A percentile compares a stretch with the other conserved stretches of the same genome.
These are phyloP conservation scores for Napeogenes inachia DNA, from an alignment of 2,888 invertebrate species.

Conservation along the genomic window DNA sequence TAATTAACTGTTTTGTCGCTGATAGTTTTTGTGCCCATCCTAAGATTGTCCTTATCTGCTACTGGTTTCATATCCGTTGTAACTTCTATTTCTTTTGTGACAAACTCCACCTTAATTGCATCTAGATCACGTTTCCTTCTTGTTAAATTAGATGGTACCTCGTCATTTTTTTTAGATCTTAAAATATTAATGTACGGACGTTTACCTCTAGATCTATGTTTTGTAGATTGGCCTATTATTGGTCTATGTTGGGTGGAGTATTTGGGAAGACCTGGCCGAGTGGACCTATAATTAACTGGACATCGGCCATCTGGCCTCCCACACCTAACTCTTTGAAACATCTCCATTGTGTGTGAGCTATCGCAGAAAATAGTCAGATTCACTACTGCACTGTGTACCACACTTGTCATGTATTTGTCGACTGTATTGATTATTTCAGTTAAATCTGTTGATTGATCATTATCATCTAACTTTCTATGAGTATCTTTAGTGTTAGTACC, in stretches of 20 bases:
- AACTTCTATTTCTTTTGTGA: background rate
- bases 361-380: slow-evolving; percentile 53
- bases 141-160: slow-evolving; percentile 10
- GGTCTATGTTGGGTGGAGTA: slow-evolving; percentile 51
- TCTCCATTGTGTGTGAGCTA: slow-evolving; percentile 36
- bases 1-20: slow-evolving; percentile 15
- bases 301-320: slow-evolving; percentile 30
- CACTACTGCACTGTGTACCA: slow-evolving; percentile 40
- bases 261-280: slow-evolving; percentile 40
- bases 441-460: slow-evolving; percentile 36
- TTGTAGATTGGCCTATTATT: slow-evolving; percentile 38
- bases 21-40: slow-evolving; percentile 14
- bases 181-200: slow-evolving; percentile 12
- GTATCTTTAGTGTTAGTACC: slow-evolving; percentile 8
- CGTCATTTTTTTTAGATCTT: slow-evolving; percentile 28
- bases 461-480: background rate
- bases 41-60: slow-evolving; percentile 2
- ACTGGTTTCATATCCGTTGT: background rate
- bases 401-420: slow-evolving; percentile 37
- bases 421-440: slow-evolving; percentile 43
- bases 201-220: slow-evolving; percentile 24
- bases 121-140: slow-evolving; percentile 17
- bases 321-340: slow-evolving; percentile 40
- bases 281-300: slow-evolving; percentile 36
- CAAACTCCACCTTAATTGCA: background rate